Percentiles rank a stretch among this genome's conserved stretches.
These are phyloP conservation scores for Myiotriccus ornatus DNA, from an alignment of 2,797 vertebrate species.

Conservation along the genomic window DNA sequence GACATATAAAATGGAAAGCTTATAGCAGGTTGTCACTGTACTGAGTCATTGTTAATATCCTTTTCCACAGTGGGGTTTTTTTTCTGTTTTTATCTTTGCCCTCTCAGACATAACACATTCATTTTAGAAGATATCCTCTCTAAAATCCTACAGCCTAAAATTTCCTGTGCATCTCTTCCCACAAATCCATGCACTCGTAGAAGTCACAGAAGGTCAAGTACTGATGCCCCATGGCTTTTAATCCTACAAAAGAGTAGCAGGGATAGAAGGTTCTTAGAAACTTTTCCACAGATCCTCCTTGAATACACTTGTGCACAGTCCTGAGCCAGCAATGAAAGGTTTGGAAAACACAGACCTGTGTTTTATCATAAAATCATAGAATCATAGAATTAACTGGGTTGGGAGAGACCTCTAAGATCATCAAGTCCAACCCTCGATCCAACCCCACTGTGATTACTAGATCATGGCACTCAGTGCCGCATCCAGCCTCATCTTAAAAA, in stretches of 20 bases:
- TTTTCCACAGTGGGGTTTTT: background rate
- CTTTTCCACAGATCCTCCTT: background rate
- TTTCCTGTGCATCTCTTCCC: background rate
- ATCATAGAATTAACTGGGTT: too few relatives aligned
- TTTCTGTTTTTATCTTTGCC: background rate
- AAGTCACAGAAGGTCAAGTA: slow-evolving; percentile 18
- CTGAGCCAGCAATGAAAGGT: background rate
- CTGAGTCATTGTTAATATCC: background rate
- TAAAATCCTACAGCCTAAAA: background rate
- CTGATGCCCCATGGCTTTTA: background rate
- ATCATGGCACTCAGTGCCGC: too few relatives aligned
- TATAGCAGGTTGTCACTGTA: background rate
- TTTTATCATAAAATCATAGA: too few relatives aligned
- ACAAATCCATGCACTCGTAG: background rate
- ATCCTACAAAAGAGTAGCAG: background rate
- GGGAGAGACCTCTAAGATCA: too few relatives aligned
- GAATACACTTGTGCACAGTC: background rate
- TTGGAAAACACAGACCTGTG: background rate
- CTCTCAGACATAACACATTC: background rate
- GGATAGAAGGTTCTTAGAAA: background rate
- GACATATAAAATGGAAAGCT: background rate
- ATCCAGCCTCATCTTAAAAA: too few relatives aligned
- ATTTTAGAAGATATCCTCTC: background rate
- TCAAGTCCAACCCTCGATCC: too few relatives aligned
- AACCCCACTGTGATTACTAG: too few relatives aligned